Evolutionary conservation across 2,888 invertebrate species (phyloP).

Genomic region (Thera obeliscata): DNA sequence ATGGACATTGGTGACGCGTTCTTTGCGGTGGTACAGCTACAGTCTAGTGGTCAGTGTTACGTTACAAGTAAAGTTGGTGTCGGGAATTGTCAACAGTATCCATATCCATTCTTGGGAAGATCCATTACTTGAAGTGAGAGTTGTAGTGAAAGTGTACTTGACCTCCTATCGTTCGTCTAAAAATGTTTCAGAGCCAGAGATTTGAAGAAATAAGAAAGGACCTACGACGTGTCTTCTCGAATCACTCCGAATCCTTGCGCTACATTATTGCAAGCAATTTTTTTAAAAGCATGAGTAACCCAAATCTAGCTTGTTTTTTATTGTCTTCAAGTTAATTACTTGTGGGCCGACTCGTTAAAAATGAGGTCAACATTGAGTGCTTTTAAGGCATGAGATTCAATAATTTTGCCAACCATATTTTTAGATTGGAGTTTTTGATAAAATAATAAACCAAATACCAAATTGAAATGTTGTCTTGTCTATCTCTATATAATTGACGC

Average conservation of each 20-base stretch:
- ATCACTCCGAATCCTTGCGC: no score
- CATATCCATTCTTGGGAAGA: not conserved
- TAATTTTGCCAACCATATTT: not conserved
- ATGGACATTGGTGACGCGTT: slow-evolving; percentile 69
- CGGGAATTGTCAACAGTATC: slow-evolving; percentile 12
- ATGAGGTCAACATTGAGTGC: slow-evolving; percentile 11
- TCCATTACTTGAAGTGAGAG: not conserved
- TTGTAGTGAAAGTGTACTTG: not conserved
- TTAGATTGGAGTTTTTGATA: not conserved
- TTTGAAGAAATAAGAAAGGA: not conserved
- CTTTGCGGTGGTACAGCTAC: slow-evolving; percentile 39
- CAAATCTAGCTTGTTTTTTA: not conserved
- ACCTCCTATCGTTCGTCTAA: not conserved
- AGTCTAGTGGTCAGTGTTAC: slow-evolving; percentile 26
- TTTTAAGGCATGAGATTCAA: slow-evolving; percentile 2
- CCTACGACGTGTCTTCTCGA: not conserved
- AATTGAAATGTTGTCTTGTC: not conserved
- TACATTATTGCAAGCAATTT: no score
- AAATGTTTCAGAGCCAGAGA: not conserved
- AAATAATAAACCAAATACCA: not conserved
- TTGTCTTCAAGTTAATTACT: not conserved
- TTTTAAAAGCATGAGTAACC: no score
- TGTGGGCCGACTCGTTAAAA: not conserved
- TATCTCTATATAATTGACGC: not conserved
- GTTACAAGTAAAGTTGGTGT: slow-evolving; percentile 17